Base-by-base conservation (phyloP, 2,888 invertebrate species). In the Drosophila maculinotata region DNA sequence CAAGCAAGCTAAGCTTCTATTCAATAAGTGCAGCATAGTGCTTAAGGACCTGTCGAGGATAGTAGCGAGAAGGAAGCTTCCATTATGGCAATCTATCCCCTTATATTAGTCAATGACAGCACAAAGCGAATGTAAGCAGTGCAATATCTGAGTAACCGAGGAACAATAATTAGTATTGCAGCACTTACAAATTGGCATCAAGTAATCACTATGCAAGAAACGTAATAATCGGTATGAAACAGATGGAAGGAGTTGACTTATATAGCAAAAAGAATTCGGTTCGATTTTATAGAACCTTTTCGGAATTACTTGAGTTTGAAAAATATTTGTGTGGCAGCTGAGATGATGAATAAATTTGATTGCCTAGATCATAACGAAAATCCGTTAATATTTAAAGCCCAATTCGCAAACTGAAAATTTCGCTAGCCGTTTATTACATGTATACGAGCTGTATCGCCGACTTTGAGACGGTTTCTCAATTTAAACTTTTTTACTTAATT, bases 401-500 rank as follows among this genome's bases (percentile, higher is more conserved):
- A 31, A 31, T 30, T 9, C 9, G 30, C 6, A 49, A 12, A 14
- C 28, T 20, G 5, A 7, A 12, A 28, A 17, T n/a, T 20, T 3
- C 10, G 12, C 1, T 9, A 6, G 25, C n/a, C n/a, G n/a, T n/a
- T n/a, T n/a, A n/a, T n/a, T n/a, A n/a, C n/a, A n/a, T n/a, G n/a
- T n/a, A n/a, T n/a, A n/a, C n/a, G n/a, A n/a, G n/a, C n/a, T n/a
- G n/a, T n/a, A n/a, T n/a, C 8, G 14, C 12, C 9, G 8, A 45
- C n/a, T 31, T 23, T 20, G 38, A n/a, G n/a, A n/a, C n/a, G n/a
- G 20, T 10, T 31, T 25, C 17, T 47, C 36, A 64, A 53, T 62
- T 52, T 26, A 10, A 62, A 33, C 38, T 44, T 63, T 38, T 39
- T 31, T 7, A 9, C 31, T n/a, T 33, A 62, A 53, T 62, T 62